Conservation (phyloP, 2,888 invertebrate species). For the Leptopilina syphax region DNA sequence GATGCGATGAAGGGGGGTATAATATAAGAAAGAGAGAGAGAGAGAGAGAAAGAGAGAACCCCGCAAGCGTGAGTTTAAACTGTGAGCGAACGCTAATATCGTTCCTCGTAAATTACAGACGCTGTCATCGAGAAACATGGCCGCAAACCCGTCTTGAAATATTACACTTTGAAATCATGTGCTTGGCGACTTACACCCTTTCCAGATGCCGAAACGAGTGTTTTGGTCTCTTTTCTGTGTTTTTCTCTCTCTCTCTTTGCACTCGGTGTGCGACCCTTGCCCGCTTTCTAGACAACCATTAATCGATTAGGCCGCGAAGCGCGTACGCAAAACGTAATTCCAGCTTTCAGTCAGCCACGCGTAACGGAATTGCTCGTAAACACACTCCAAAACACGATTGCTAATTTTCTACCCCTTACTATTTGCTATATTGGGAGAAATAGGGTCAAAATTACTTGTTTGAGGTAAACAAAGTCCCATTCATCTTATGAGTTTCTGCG, state of each 20-base stretch:
- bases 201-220: slow-evolving; percentile 40
- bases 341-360: slow-evolving; percentile 37
- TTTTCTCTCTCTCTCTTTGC: no score
- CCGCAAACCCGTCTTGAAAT: slow-evolving; percentile 51
- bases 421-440: slow-evolving; percentile 5
- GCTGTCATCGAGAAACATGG: slow-evolving; percentile 65
- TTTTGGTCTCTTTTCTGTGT: slow-evolving; percentile 11
- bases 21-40: neutral
- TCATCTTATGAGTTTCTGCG: neutral
- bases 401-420: slow-evolving; percentile 37
- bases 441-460: slow-evolving; percentile 9
- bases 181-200: slow-evolving; percentile 41
- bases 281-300: slow-evolving; percentile 32
- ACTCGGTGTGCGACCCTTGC: neutral
- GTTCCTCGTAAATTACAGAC: slow-evolving; percentile 66
- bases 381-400: slow-evolving; percentile 40
- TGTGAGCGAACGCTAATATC: slow-evolving; percentile 62
- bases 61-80: slow-evolving; percentile 49
- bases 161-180: slow-evolving; percentile 47
- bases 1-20: slow-evolving; percentile 36
- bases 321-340: slow-evolving; percentile 39
- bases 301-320: slow-evolving; percentile 40
- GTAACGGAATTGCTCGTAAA: slow-evolving; percentile 40
- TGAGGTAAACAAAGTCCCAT: slow-evolving; percentile 4
- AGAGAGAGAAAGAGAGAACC: slow-evolving; percentile 25